These are phyloP conservation scores for Ophion slaviceki DNA, from an alignment of 2,888 invertebrate species.

Conservation along the genomic window DNA sequence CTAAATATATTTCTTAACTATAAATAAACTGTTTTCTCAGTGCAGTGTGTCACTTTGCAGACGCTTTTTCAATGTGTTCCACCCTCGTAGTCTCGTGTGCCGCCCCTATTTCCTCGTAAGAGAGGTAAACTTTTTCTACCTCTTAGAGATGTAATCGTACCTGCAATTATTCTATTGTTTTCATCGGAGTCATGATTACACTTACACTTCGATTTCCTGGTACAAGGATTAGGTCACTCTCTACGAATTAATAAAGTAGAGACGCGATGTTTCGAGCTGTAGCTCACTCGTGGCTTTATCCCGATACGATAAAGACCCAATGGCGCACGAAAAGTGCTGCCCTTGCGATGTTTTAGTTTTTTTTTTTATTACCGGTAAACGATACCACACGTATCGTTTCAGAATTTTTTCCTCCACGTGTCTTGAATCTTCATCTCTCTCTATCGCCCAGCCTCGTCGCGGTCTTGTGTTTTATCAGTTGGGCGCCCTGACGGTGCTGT, in stretches of 20 bases:
- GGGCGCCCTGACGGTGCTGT: constrained; percentile 31
- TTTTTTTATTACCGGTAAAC: constrained; percentile 7
- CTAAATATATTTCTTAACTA: no score
- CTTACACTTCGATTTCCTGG: constrained; percentile 25
- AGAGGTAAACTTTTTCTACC: no score
- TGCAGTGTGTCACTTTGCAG: no score
- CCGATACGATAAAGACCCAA: constrained; percentile 53
- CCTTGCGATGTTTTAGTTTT: constrained; percentile 32
- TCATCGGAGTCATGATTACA: not conserved
- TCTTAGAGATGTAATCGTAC: not conserved
- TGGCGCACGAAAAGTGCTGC: constrained; percentile 56
- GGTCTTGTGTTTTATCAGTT: constrained; percentile 51
- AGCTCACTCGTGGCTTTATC: constrained; percentile 55
- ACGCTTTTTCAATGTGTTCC: no score
- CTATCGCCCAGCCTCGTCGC: constrained; percentile 34
- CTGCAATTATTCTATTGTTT: not conserved
- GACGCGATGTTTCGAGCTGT: constrained; percentile 19
- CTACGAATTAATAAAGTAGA: constrained; percentile 39
- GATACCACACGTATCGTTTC: not conserved
- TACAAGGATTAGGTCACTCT: constrained; percentile 27
- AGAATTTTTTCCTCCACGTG: constrained; percentile 23
- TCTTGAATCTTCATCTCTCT: constrained; percentile 16
- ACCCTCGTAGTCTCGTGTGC: no score
- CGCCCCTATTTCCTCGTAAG: no score
- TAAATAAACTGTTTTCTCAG: no score